These are phyloP conservation scores for Sakesphorus luctuosus DNA, from an alignment of 2,113 vertebrate genomes.

Conservation along the genomic window DNA sequence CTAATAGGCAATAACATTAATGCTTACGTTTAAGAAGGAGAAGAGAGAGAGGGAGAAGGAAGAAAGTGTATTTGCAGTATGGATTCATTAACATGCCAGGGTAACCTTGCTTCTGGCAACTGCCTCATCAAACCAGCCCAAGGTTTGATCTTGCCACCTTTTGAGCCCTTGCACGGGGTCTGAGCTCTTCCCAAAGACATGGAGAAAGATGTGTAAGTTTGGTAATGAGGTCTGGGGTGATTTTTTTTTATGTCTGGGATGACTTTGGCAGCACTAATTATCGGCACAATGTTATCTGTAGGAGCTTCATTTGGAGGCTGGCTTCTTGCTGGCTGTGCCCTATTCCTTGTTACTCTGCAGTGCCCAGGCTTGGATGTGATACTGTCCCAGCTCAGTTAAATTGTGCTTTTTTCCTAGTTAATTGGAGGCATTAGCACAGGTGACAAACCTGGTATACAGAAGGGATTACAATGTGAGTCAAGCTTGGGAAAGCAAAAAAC, in stretches of 20 bases:
- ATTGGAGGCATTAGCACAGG: not conserved
- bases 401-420: not conserved
- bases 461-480: not conserved
- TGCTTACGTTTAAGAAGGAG: not conserved
- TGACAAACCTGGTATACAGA: not conserved
- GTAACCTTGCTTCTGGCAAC: not conserved
- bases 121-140: not conserved
- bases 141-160: not conserved
- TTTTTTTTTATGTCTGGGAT: not conserved
- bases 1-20: slow-evolving; percentile 33
- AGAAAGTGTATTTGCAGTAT: not conserved
- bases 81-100: not conserved
- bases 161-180: not conserved
- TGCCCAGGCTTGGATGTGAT: not conserved
- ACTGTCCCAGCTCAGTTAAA: not conserved
- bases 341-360: not conserved
- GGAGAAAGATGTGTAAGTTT: not conserved
- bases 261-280: not conserved
- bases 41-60: not conserved
- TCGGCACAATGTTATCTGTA: fast-evolving
- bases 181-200: not conserved
- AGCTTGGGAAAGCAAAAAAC: not conserved
- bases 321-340: not conserved
- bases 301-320: not conserved
- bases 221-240: not conserved